Percentiles rank a stretch among this genome's conserved stretches.
These are phyloP conservation scores for Aphelenchoides besseyi DNA, from an alignment of 1,140 invertebrate genomes.

Conservation along the genomic window DNA sequence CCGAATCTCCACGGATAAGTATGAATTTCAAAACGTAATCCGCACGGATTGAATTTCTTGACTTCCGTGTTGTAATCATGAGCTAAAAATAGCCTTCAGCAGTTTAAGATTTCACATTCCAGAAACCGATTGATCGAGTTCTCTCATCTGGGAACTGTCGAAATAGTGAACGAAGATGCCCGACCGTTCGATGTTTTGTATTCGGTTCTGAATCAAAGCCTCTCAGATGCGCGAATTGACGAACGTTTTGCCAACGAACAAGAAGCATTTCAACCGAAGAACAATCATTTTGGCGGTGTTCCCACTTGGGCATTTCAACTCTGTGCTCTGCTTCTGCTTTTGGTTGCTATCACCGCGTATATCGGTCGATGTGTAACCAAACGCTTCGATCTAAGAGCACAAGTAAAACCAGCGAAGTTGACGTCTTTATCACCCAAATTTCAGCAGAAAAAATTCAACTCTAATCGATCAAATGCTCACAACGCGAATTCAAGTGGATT, in stretches of 20 bases:
- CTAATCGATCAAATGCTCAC: conserved; percentile 3
- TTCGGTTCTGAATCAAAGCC: not conserved
- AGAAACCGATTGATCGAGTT: conserved; percentile 11
- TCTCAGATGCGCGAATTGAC: not conserved
- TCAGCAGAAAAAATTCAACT: conserved; percentile 15
- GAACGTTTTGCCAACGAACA: not conserved
- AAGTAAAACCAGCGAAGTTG: not conserved
- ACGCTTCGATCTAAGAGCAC: conserved; percentile 3
- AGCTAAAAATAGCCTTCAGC: no score
- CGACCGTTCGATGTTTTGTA: not conserved
- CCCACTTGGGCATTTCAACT: conserved; percentile 6
- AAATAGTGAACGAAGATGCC: not conserved
- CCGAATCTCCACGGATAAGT: no score
- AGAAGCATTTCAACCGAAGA: not conserved
- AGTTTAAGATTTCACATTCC: no score
- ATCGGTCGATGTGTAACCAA: conserved; percentile 9
- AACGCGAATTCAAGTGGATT: not conserved
- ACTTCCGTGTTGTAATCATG: no score
- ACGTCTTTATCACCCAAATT: not conserved
- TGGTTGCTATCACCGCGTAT: conserved; percentile 12
- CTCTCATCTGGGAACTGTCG: not conserved
- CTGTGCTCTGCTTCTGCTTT: not conserved
- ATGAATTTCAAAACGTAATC: no score
- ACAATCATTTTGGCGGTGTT: conserved; percentile 2
- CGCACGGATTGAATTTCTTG: no score